These are phyloP conservation scores for Anthonomus grandis DNA, from an alignment of 1,140 invertebrate genomes.

Conservation along the genomic window DNA sequence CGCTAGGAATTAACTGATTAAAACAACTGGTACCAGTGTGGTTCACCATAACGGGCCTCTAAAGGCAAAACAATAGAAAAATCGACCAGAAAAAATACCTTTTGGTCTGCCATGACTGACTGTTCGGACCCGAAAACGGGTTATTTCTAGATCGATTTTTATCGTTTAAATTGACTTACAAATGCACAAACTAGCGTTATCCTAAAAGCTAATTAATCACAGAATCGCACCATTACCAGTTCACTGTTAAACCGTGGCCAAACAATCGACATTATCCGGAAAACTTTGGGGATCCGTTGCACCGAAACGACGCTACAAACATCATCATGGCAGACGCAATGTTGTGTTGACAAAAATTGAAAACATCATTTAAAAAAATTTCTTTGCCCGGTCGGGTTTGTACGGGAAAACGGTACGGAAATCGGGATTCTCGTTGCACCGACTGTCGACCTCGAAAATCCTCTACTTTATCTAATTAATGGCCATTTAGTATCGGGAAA, in stretches of 20 bases:
- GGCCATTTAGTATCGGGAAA: too few species aligned
- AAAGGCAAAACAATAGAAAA: not conserved
- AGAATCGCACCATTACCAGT: conserved; percentile 42
- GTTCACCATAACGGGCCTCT: not conserved
- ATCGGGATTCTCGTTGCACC: too few species aligned
- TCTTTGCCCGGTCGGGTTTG: too few species aligned
- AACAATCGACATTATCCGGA: conserved; percentile 45
- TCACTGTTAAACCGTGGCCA: conserved; percentile 35
- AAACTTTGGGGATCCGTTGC: conserved; percentile 33
- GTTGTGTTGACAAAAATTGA: too few species aligned
- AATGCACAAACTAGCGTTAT: conserved; percentile 22
- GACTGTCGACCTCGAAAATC: too few species aligned
- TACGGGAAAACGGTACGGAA: too few species aligned
- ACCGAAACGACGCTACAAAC: conserved; percentile 19
- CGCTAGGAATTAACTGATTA: too few species aligned
- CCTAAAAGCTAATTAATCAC: conserved; percentile 23
- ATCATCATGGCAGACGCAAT: conserved; percentile 20
- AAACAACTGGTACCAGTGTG: too few species aligned
- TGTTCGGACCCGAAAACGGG: conserved; percentile 30
- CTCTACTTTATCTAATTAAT: too few species aligned
- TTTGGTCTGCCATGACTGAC: not conserved
- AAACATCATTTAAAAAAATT: too few species aligned
- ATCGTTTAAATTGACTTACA: conserved; percentile 36
- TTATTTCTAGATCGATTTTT: conserved; percentile 37
- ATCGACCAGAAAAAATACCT: not conserved